A percentile compares a stretch with the other conserved stretches of the same genome.
Evolutionary conservation across 2,888 invertebrate species (phyloP).

Genomic region (Dysmachus trigonus): DNA sequence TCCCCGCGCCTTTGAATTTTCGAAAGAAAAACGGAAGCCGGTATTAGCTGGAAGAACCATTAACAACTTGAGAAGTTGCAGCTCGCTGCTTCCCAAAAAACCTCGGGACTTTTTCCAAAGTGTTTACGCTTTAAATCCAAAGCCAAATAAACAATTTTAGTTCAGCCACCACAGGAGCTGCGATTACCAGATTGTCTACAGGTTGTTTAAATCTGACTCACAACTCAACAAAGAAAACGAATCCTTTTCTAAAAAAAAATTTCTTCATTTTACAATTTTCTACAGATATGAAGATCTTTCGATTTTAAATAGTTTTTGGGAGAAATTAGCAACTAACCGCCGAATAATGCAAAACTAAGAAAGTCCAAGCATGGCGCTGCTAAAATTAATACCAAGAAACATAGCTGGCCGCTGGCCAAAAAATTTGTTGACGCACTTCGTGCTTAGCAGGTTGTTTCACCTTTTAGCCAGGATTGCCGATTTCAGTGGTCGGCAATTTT

Average conservation of each 20-base stretch:
- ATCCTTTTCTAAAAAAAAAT: background rate
- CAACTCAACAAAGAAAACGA: background rate
- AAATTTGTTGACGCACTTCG: conserved; percentile 47
- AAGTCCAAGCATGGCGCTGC: background rate
- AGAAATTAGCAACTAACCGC: background rate
- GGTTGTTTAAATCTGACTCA: conserved; percentile 25
- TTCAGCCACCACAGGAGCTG: conserved; percentile 6
- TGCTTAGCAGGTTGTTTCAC: conserved; percentile 51
- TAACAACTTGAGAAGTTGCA: background rate
- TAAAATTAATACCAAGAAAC: conserved; percentile 30
- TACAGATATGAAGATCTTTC: background rate
- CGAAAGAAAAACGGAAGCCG: background rate
- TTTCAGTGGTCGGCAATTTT: background rate
- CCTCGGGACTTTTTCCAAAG: background rate
- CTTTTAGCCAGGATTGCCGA: conserved; percentile 22
- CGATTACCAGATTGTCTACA: conserved; percentile 22
- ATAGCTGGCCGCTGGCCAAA: conserved; percentile 42
- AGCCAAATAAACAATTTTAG: conserved; percentile 21
- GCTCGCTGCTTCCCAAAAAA: background rate
- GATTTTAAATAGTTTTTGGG: background rate
- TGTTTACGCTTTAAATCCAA: conserved; percentile 18
- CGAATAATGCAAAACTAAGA: background rate
- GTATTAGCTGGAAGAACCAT: background rate
- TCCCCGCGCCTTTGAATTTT: background rate
- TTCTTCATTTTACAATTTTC: background rate